A percentile compares a stretch with the other conserved stretches of the same genome.
phyloP scores from a whole-genome alignment of 2,113 vertebrate genomes.

The Nibea coibor region DNA sequence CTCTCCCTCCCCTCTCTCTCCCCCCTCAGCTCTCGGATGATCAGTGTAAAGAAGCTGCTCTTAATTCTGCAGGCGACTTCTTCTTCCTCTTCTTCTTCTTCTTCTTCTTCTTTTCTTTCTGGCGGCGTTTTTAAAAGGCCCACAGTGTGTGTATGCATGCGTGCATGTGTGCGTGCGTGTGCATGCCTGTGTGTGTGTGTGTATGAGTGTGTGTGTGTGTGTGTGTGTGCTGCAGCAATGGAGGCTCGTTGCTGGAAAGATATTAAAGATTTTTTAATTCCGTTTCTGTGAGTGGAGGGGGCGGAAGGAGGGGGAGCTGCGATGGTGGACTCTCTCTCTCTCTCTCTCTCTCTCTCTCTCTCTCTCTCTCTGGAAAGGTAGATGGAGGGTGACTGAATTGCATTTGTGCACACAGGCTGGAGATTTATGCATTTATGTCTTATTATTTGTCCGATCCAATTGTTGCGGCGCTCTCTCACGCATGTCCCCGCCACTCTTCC shows the following conservation, averaged over 20 bases:
- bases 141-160: slow-evolving; percentile 7
- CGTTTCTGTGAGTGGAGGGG: slow-evolving; percentile 65
- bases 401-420: slow-evolving; percentile 31
- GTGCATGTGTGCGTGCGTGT: not conserved
- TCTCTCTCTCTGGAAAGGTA: slow-evolving; percentile 4
- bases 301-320: slow-evolving; percentile 57
- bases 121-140: slow-evolving; percentile 44
- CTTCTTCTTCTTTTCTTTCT: not conserved
- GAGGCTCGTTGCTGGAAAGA: slow-evolving; percentile 71
- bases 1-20: too few species aligned
- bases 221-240: slow-evolving; percentile 57
- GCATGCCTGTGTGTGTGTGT: not conserved
- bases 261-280: slow-evolving; percentile 78
- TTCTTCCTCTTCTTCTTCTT: not conserved
- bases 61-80: slow-evolving; percentile 38
- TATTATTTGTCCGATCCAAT: slow-evolving; percentile 49
- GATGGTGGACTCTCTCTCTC: slow-evolving; percentile 39
- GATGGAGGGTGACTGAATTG: slow-evolving; percentile 20
- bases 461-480: slow-evolving; percentile 46
- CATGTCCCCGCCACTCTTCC: not conserved
- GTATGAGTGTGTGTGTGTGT: not conserved
- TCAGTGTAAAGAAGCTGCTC: slow-evolving; percentile 35
- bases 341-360: slow-evolving; percentile 12
- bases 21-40: not conserved
- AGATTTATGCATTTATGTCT: slow-evolving; percentile 39